These are phyloP conservation scores for Caenorhabditis sp. DNA, from an alignment of 2,888 invertebrate genomes.

Conservation along the genomic window DNA sequence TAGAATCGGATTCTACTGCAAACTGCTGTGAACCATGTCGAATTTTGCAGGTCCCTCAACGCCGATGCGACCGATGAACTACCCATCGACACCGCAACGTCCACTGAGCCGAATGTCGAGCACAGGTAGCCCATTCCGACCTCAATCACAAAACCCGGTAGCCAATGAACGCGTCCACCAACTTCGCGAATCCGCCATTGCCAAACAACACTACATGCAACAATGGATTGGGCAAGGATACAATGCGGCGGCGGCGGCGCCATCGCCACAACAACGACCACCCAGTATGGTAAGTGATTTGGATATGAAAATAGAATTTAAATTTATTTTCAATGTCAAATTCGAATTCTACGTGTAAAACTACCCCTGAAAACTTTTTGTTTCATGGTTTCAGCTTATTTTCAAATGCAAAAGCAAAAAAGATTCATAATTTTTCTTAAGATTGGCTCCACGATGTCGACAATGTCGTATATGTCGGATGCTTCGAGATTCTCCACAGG, in stretches of 20 bases:
- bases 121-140: conserved; percentile 9
- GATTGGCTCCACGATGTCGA: conserved; percentile 30
- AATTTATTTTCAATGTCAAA: too few species aligned
- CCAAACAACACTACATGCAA: conserved; percentile 20
- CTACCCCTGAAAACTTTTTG: too few species aligned
- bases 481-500: conserved; percentile 17
- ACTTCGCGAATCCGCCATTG: conserved; percentile 19
- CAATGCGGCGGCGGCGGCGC: conserved; percentile 1
- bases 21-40: too few species aligned
- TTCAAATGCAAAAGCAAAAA: too few species aligned
- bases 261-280: conserved; percentile 14
- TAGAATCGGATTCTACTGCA: too few species aligned
- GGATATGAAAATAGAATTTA: too few species aligned
- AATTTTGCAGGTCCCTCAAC: background rate
- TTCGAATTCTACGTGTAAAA: too few species aligned
- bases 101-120: background rate
- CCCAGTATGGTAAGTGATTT: conserved; percentile 34
- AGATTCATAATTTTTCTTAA: too few species aligned
- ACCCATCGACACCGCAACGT: background rate
- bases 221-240: conserved; percentile 30
- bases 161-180: conserved; percentile 28
- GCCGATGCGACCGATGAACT: background rate
- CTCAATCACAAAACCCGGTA: conserved; percentile 17
- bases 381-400: too few species aligned
- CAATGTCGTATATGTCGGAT: conserved; percentile 24